Evolutionary conservation across 37 sponge, comb jelly and placozoan genomes (phyloP), one percentile per base, ranked within the genome.

Genomic region (Mnemiopsis leidyi): DNA sequence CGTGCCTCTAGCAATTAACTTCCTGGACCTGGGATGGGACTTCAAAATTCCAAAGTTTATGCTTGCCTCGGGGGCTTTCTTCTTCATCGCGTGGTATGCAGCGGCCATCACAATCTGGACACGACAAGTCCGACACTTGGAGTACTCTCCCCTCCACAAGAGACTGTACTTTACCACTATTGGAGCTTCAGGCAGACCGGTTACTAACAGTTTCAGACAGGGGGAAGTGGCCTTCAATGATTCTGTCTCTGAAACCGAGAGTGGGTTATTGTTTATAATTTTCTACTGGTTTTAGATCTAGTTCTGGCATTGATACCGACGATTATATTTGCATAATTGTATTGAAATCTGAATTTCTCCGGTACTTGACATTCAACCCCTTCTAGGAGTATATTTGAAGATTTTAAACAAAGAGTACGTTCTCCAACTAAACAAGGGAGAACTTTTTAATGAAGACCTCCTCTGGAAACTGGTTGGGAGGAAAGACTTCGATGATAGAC

Each of bases 371-470:
- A n/a, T n/a, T n/a, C n/a, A n/a, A n/a, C n/a, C n/a, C n/a, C n/a
- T n/a, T 77, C 18, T 36, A 77, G 79, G 79, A 3, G 32, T 77
- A 0, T 77, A 77, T 32, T 31, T 77, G 3, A 77, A 77, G 33
- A 36, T 77, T 7, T 20, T 77, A 13, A 77, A 77, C 35, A 26
- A 77, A 0, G 79, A 77, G 32, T 77, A 77, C 36, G 79, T 77
- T 21, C 79, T 77, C 36, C 79, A 77, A 32, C 79, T 31, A 0
- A 77, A 77, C 79, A 77, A 77, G 79, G 79, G 79, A 28, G 32
- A 28, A 1, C 36, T 77, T 1, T 20, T 34, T 32, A 77, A 77
- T 20, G 36, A 77, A 36, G 79, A 77, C 35, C 36, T 77, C 0
- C 3, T 77, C 1, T 77, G 79, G 79, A 77, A 77, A 32, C 36